Conservation (phyloP, 53 echinoderm and acorn worm genomes). For the Zoroaster sp. region DNA sequence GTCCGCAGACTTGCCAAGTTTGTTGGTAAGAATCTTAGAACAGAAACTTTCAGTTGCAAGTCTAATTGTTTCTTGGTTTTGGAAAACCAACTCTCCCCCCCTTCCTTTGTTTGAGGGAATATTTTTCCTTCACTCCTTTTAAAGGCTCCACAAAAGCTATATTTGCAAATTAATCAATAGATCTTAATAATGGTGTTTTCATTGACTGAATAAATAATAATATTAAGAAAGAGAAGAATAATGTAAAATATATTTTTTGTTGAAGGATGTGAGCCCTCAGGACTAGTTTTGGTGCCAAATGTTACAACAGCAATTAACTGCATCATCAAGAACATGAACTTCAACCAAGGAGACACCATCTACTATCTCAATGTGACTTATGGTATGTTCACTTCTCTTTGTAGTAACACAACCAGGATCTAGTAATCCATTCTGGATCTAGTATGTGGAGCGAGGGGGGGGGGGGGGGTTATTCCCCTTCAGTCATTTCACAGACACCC, state of each 20-base stretch:
- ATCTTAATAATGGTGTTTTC: no score
- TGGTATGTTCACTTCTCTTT: conserved; percentile 68
- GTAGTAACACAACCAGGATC: no score
- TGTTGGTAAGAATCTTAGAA: conserved; percentile 55
- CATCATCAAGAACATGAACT: conserved; percentile 67
- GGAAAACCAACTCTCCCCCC: not conserved
- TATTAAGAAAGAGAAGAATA: not conserved
- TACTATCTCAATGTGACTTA: conserved; percentile 75
- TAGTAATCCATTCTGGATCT: no score
- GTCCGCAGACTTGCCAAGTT: conserved; percentile 80
- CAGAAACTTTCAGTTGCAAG: not conserved
- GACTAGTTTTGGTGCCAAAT: conserved; percentile 68
- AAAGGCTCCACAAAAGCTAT: no score
- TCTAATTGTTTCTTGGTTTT: no score
- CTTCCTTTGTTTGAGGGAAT: no score
- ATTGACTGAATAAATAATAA: not conserved
- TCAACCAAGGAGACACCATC: conserved; percentile 73
- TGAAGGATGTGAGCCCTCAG: conserved; percentile 71
- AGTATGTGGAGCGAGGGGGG: no score
- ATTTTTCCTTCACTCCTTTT: no score
- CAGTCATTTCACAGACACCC: no score
- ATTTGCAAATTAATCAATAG: no score
- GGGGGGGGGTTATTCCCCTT: no score
- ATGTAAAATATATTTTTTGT: not conserved
- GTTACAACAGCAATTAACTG: conserved; percentile 75